Base-by-base conservation (phyloP, 2,797 vertebrate genomes). In the Cottoperca gobio region DNA sequence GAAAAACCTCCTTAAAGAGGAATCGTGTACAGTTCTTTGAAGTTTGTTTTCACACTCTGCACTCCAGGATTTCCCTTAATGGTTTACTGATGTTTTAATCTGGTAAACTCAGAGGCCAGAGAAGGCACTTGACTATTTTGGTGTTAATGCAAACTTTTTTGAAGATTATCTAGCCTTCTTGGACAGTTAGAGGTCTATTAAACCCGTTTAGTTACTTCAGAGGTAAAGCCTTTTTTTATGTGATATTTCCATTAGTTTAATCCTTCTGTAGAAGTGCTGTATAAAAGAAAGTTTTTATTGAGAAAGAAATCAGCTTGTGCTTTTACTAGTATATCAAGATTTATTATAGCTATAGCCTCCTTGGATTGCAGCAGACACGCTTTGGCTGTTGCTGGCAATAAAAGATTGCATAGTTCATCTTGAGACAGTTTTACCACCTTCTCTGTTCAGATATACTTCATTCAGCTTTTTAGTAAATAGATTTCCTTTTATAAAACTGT, bases 221-320 rank as follows among this genome's bases (percentile, higher is more conserved):
- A 68, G 42, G 23, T 52, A n/a, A 21, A 53, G 17, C 31, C 31
- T 14, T 66, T 59, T 55, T 76, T 66, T 23, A 43, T 72, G 53
- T 54, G 26, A 46, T 31, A 52, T 52, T 64, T 74, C 67, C 61
- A 49, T 76, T 45, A 53, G 24, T 59, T 72, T 35, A 28, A 23
- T 46, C 59, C 33, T 28, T 6, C 39, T 14, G 43, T 19, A 17
- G 21, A 24, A 46, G 14, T 6, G 13, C 24, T 14, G 7, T 50
- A 13, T 28, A 37, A 16, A 43, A 53, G 43, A 64, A 52, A 2
- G n/a, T 35, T 1, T 72, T 53, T 81, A 77, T 61, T 55, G 49
- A 71, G 58, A 61, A 64, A 82, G 85, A 70, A 73, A 73, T 78
- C 79, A 37, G 24, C 23, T 64, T 50, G 42, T 68, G 37, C 60